Evolutionary conservation across 2,888 invertebrate species (phyloP).

Genomic region (Mantis religiosa): DNA sequence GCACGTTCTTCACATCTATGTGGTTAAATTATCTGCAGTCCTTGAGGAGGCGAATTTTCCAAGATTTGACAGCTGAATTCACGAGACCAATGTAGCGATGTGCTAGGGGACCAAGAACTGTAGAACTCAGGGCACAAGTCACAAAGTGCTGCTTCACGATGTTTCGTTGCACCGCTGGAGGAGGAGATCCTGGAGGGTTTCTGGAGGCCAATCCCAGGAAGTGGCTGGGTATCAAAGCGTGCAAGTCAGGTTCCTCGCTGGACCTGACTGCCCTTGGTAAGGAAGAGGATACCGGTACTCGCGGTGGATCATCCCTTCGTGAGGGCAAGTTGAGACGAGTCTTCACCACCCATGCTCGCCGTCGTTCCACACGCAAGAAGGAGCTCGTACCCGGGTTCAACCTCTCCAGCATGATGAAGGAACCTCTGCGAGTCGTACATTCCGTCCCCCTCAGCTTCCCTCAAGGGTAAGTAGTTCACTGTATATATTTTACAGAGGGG

Average conservation of each 20-base stretch:
- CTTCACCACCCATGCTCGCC: slow-evolving; percentile 40
- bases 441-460: slow-evolving; percentile 43
- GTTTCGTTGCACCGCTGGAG: not conserved
- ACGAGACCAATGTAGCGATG: too few species aligned
- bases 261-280: slow-evolving; percentile 35
- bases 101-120: too few species aligned
- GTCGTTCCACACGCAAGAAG: slow-evolving; percentile 35
- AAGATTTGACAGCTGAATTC: too few species aligned
- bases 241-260: slow-evolving; percentile 37
- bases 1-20: too few species aligned
- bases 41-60: too few species aligned
- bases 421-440: slow-evolving; percentile 42
- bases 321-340: slow-evolving; percentile 41
- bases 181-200: not conserved
- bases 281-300: slow-evolving; percentile 27
- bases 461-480: slow-evolving; percentile 37
- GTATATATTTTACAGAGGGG: too few species aligned
- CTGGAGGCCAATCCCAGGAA: slow-evolving; percentile 5
- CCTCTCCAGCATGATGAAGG: slow-evolving; percentile 42
- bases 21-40: not conserved
- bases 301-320: slow-evolving; percentile 29
- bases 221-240: slow-evolving; percentile 25
- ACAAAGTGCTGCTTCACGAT: not conserved
- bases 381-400: slow-evolving; percentile 38
- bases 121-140: not conserved